Evolutionary conservation across 2,888 invertebrate genomes (phyloP).

Genomic region (Lasius fuliginosus): DNA sequence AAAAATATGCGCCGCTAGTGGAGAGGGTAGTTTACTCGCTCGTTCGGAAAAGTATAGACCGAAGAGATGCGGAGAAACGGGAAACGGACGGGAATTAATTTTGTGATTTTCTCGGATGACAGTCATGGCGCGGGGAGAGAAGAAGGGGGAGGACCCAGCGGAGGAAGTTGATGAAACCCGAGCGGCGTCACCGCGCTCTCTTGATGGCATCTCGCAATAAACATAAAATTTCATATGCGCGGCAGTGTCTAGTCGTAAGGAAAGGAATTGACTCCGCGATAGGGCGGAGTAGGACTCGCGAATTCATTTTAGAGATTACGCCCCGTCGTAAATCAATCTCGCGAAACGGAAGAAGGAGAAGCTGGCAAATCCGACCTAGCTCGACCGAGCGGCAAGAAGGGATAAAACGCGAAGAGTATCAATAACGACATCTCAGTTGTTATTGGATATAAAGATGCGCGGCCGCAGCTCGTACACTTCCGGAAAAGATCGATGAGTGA

Average conservation of each 20-base stretch:
- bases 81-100: constrained; percentile 38
- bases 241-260: background rate
- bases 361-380: background rate
- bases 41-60: constrained; percentile 33
- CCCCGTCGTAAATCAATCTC: constrained; percentile 41
- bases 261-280: constrained; percentile 13
- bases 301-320: constrained; percentile 55
- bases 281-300: background rate
- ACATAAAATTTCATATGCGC: constrained; percentile 41
- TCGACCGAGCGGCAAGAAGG: background rate
- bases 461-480: background rate
- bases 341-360: constrained; percentile 27
- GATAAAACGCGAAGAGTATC: constrained; percentile 1
- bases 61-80: constrained; percentile 2
- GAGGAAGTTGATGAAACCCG: background rate
- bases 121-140: background rate
- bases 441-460: constrained; percentile 24
- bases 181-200: background rate
- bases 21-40: constrained; percentile 14
- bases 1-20: background rate
- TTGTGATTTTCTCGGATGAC: constrained; percentile 39
- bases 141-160: background rate
- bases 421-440: constrained; percentile 23
- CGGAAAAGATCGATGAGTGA: constrained; percentile 35
- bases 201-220: constrained; percentile 29